These are phyloP conservation scores for Acanthis flammea DNA, from an alignment of 2,797 vertebrate species.

Conservation along the genomic window DNA sequence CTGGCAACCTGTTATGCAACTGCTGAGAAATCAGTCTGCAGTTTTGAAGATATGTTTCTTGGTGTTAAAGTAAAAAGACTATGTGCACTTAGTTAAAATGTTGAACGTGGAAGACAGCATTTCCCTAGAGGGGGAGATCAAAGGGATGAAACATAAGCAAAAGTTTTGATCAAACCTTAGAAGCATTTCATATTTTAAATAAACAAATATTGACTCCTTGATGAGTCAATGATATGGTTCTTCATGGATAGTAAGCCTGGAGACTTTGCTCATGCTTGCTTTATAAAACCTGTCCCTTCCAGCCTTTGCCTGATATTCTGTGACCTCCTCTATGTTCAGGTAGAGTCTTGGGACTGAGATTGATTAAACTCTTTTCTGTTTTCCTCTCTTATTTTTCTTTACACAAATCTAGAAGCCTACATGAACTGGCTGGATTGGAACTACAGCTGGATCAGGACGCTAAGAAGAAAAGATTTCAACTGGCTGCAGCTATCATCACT, in stretches of 20 bases:
- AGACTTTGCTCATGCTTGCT: not conserved
- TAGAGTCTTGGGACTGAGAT: not conserved
- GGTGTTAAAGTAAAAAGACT: not conserved
- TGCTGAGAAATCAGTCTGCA: not conserved
- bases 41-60: not conserved
- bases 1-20: not conserved
- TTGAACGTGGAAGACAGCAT: not conserved
- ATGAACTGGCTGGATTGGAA: slow-evolving; percentile 19
- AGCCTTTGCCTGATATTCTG: not conserved
- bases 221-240: not conserved
- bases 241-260: not conserved
- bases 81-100: not conserved
- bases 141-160: not conserved
- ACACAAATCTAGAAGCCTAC: slow-evolving; percentile 38
- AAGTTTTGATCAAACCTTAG: not conserved
- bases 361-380: not conserved
- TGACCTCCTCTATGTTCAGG: not conserved
- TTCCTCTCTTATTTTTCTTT: not conserved
- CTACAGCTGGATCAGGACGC: slow-evolving; percentile 19
- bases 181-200: slow-evolving; percentile 11
- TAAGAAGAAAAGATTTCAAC: slow-evolving; percentile 20
- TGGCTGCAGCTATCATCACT: slow-evolving; percentile 32
- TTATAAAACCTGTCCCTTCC: not conserved
- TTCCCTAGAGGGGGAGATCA: not conserved
- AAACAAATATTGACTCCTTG: slow-evolving; percentile 14